Conservation (phyloP, 2,113 vertebrate genomes). For the Eira barbara region DNA sequence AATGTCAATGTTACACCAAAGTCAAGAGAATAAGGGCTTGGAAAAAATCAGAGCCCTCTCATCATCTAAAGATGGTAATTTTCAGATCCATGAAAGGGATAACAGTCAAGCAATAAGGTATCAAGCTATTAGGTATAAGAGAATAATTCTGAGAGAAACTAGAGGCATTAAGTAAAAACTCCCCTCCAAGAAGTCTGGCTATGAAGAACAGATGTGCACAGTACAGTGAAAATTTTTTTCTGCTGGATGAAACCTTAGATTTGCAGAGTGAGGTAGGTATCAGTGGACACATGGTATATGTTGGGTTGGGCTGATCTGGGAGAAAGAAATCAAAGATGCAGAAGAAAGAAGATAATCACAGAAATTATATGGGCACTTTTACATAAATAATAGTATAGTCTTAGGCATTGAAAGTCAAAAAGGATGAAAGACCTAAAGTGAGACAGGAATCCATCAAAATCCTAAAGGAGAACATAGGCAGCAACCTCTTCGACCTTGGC, state of each 20-base stretch:
- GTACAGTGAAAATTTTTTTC: neutral
- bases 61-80: neutral
- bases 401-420: neutral
- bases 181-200: neutral
- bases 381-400: neutral
- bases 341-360: neutral
- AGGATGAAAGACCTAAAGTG: no score
- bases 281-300: neutral
- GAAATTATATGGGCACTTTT: neutral
- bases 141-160: neutral
- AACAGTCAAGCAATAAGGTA: neutral
- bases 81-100: neutral
- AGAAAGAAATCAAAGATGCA: neutral
- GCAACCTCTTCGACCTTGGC: no score
- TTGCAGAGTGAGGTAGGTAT: neutral
- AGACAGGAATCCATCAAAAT: no score
- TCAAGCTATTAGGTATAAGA: neutral
- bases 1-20: neutral
- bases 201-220: neutral
- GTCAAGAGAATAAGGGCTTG: neutral
- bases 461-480: no score
- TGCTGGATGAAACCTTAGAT: neutral
- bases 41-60: neutral
- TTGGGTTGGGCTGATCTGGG: neutral
- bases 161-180: neutral